A percentile compares a stretch with the other conserved stretches of the same genome.
Conservation (phyloP, 2,888 invertebrate genomes). For the Acrocyrtus sp. region DNA sequence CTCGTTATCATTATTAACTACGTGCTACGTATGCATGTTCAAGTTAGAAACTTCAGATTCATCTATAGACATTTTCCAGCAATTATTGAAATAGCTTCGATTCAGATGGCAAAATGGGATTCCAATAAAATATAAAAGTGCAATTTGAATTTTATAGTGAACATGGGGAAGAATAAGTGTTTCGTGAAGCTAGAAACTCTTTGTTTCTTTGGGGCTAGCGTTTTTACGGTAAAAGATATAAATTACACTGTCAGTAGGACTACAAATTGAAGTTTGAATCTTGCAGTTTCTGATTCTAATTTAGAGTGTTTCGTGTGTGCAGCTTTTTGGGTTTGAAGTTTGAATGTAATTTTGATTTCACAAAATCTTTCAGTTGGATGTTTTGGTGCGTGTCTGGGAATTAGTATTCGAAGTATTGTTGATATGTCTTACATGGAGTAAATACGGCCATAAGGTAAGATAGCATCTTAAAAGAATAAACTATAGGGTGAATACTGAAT, state of each 20-base stretch:
- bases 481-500: too few relatives aligned
- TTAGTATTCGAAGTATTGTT: slow-evolving; percentile 29
- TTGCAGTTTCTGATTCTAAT: too few relatives aligned
- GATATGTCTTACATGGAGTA: slow-evolving; percentile 42
- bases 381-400: slow-evolving; percentile 36
- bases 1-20: neutral
- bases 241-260: too few relatives aligned
- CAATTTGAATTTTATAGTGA: too few relatives aligned
- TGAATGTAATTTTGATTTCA: too few relatives aligned
- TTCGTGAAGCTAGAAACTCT: slow-evolving; percentile 36
- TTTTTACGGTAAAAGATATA: slow-evolving; percentile 27
- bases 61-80: neutral
- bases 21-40: neutral
- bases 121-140: too few relatives aligned
- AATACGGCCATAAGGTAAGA: slow-evolving; percentile 36
- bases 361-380: slow-evolving; percentile 29
- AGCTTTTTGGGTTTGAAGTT: too few relatives aligned
- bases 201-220: slow-evolving; percentile 33
- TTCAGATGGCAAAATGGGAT: neutral
- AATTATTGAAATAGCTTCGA: neutral
- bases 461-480: too few relatives aligned
- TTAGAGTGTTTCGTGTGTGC: too few relatives aligned
- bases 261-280: too few relatives aligned
- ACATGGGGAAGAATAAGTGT: slow-evolving; percentile 17
- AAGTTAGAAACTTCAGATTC: neutral